phyloP scores from a whole-genome alignment of 2,797 vertebrate genomes.

The Melanotaenia parkinsoni region DNA sequence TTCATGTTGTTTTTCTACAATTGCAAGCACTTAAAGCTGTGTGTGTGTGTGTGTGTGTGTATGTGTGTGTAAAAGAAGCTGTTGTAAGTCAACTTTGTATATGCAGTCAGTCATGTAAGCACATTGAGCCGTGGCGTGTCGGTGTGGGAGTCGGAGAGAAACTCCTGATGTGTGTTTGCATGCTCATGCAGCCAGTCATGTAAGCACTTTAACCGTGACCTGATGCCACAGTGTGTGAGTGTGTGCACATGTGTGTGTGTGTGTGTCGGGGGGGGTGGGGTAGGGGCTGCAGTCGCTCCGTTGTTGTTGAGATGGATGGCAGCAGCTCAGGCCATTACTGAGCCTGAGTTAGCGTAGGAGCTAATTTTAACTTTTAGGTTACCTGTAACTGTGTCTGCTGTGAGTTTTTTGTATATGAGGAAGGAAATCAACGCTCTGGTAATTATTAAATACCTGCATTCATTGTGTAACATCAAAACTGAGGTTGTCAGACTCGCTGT shows the following conservation, averaged over 20 bases:
- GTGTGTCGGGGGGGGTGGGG: constrained; percentile 22
- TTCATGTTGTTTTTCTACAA: not conserved
- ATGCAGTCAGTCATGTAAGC: not conserved
- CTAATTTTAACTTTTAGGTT: constrained; percentile 64
- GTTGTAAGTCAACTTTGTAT: not conserved
- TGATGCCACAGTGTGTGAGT: constrained; percentile 34
- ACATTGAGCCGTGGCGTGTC: not conserved
- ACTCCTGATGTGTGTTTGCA: constrained; percentile 19
- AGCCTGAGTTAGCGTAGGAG: constrained; percentile 40
- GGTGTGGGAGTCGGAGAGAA: constrained; percentile 8
- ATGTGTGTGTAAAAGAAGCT: not conserved
- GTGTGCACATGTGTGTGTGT: constrained; percentile 20
- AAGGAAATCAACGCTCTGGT: not conserved
- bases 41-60: not conserved
- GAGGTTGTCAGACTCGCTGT: not conserved
- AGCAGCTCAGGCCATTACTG: constrained; percentile 40
- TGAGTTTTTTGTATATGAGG: not conserved
- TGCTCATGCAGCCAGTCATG: constrained; percentile 19
- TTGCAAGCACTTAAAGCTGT: not conserved
- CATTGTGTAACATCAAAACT: not conserved
- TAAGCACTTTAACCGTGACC: constrained; percentile 47
- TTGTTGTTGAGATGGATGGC: constrained; percentile 58
- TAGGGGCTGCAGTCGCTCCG: constrained; percentile 52
- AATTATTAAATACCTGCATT: not conserved
- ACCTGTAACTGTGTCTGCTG: constrained; percentile 33